Evolutionary conservation across 2,888 invertebrate species (phyloP).

Genomic region (Pseudanteris insignis): DNA sequence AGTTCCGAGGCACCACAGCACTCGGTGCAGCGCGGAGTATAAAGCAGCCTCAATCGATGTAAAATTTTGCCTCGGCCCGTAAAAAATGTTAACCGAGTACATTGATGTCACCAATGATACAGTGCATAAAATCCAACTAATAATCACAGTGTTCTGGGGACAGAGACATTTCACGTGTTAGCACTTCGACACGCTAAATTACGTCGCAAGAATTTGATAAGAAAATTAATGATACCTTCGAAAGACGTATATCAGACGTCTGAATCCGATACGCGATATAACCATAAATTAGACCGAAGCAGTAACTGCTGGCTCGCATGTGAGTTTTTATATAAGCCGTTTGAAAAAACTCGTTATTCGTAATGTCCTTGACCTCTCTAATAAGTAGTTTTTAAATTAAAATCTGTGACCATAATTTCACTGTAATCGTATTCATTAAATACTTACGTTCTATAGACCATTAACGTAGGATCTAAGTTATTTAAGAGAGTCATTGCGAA

Average conservation of each 20-base stretch:
- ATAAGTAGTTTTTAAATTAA: slow-evolving; percentile 14
- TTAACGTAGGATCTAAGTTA: slow-evolving; percentile 74
- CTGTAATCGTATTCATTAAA: slow-evolving; percentile 28
- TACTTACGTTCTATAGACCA: slow-evolving; percentile 76
- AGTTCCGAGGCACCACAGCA: slow-evolving; percentile 75
- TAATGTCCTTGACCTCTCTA: slow-evolving; percentile 75
- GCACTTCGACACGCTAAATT: no score
- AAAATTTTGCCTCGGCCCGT: slow-evolving; percentile 71
- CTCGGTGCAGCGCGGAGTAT: slow-evolving; percentile 74
- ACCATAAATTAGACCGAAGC: slow-evolving; percentile 74
- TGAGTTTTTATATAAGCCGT: slow-evolving; percentile 78
- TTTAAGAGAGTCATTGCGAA: slow-evolving; percentile 71
- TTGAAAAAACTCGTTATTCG: slow-evolving; percentile 73
- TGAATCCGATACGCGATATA: slow-evolving; percentile 75
- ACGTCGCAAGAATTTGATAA: no score
- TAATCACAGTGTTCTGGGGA: slow-evolving; percentile 50
- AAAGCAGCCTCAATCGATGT: slow-evolving; percentile 72
- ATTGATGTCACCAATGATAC: slow-evolving; percentile 68
- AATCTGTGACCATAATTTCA: slow-evolving; percentile 15
- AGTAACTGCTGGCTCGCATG: slow-evolving; percentile 77
- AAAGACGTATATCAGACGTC: slow-evolving; percentile 61
- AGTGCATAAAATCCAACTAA: slow-evolving; percentile 52
- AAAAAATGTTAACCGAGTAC: slow-evolving; percentile 73
- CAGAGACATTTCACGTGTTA: no score
- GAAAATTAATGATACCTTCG: slow-evolving; percentile 69